Evolutionary conservation across 2,797 vertebrate species (phyloP).

Genomic region (Trachops cirrhosus): DNA sequence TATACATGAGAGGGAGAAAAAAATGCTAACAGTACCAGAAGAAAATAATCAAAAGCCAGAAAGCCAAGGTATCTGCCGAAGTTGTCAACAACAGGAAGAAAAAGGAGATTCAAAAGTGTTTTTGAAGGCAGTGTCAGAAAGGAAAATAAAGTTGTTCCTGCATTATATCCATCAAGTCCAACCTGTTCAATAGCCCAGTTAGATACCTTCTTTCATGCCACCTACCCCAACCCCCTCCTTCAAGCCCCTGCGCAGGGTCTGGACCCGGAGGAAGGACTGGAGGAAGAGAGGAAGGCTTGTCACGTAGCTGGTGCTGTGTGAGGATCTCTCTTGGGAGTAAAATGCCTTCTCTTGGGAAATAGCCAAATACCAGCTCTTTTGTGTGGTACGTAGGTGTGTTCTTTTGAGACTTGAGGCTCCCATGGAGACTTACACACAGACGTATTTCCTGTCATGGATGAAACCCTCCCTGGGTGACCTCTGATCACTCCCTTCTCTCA

Average conservation of each 20-base stretch:
- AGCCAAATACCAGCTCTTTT: background rate
- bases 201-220: background rate
- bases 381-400: background rate
- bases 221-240: background rate
- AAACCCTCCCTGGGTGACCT: background rate
- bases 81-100: background rate
- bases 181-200: background rate
- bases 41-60: slow-evolving; percentile 20
- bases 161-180: background rate
- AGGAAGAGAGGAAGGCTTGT: background rate
- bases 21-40: background rate
- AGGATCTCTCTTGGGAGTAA: background rate
- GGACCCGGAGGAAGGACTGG: background rate
- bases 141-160: background rate
- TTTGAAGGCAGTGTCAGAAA: background rate
- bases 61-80: background rate
- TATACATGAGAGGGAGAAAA: background rate
- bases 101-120: background rate
- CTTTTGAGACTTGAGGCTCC: background rate
- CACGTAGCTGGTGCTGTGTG: background rate
- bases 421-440: background rate
- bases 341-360: background rate
- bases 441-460: background rate
- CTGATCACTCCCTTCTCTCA: background rate
- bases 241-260: background rate